phyloP scores from a whole-genome alignment of 2,888 invertebrate genomes.

The Morpho helenor region DNA sequence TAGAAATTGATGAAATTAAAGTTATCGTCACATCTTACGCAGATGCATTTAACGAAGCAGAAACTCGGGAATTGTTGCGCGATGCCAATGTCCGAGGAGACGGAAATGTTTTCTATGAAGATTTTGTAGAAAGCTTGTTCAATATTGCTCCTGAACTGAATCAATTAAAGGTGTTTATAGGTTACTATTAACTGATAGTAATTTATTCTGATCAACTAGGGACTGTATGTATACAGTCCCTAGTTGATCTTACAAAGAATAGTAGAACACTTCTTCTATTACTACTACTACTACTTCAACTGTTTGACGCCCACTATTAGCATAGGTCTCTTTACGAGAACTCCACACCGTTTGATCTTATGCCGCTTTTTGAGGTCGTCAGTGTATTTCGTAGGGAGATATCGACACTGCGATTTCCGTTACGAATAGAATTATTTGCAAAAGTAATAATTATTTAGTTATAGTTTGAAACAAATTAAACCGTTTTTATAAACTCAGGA shows the following conservation, averaged over 20 bases:
- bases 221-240: too few species aligned
- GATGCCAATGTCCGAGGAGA: slow-evolving; percentile 62
- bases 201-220: too few species aligned
- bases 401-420: too few species aligned
- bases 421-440: too few species aligned
- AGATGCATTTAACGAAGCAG: slow-evolving; percentile 44
- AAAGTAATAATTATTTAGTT: too few species aligned
- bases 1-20: slow-evolving; percentile 54
- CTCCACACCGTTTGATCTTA: not conserved
- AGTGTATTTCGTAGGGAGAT: not conserved
- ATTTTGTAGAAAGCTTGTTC: slow-evolving; percentile 61
- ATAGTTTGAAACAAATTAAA: too few species aligned
- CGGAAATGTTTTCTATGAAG: slow-evolving; percentile 55
- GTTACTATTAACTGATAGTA: too few species aligned
- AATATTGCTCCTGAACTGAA: slow-evolving; percentile 56
- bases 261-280: too few species aligned
- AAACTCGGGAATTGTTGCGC: slow-evolving; percentile 52
- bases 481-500: too few species aligned
- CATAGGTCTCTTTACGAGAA: not conserved
- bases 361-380: not conserved
- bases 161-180: slow-evolving; percentile 42
- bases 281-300: not conserved
- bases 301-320: not conserved
- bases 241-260: too few species aligned
- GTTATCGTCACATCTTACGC: slow-evolving; percentile 46